A percentile compares a stretch with the other conserved stretches of the same genome.
phyloP scores from a whole-genome alignment of 2,888 invertebrate species.

The Eupsilia transversa region DNA sequence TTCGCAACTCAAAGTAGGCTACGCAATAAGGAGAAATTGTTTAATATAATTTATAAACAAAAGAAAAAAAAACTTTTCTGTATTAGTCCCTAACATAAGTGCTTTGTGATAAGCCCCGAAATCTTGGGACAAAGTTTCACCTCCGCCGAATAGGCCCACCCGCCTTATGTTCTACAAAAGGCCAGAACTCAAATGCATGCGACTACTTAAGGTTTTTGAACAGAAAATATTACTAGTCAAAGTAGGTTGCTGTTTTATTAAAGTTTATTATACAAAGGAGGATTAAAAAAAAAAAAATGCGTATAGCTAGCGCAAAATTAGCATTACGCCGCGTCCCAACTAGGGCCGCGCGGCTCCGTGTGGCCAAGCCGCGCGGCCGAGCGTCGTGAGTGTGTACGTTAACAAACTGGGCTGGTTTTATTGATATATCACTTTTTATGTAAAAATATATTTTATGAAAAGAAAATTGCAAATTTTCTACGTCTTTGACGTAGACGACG shows the following conservation, averaged over 20 bases:
- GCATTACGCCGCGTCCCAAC: too few species aligned
- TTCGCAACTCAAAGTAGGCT: conserved; percentile 11
- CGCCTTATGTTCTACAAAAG: conserved; percentile 65
- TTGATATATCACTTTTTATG: too few species aligned
- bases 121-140: conserved; percentile 65
- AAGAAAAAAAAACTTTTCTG: conserved; percentile 50
- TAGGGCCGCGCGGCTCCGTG: too few species aligned
- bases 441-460: too few species aligned
- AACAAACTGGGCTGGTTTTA: too few species aligned
- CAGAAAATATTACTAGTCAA: conserved; percentile 16
- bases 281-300: too few species aligned
- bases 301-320: background rate
- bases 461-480: too few species aligned
- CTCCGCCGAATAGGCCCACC: conserved; percentile 54
- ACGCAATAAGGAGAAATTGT: conserved; percentile 28
- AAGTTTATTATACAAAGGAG: background rate
- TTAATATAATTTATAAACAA: conserved; percentile 35
- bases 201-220: conserved; percentile 56
- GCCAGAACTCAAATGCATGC: conserved; percentile 63
- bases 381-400: too few species aligned
- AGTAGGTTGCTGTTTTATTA: background rate
- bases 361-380: too few species aligned
- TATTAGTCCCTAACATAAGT: conserved; percentile 62
- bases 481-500: too few species aligned
- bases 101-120: conserved; percentile 64